Percentiles rank a stretch among this genome's conserved stretches.
phyloP scores from a whole-genome alignment of 1,140 invertebrate genomes.

The Aethina tumida region DNA sequence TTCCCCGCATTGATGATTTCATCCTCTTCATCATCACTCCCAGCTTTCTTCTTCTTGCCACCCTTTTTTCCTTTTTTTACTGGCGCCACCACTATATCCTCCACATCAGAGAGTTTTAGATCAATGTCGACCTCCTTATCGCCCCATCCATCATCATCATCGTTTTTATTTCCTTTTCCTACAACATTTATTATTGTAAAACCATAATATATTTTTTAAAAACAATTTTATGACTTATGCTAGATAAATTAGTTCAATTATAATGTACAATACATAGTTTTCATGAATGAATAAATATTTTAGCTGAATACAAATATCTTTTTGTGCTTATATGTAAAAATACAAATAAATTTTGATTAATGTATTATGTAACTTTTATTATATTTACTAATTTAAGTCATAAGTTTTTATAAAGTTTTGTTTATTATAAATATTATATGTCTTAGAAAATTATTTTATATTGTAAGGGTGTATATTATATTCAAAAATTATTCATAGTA shows the following conservation, averaged over 20 bases:
- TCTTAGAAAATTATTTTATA: no score
- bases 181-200: conserved; percentile 4
- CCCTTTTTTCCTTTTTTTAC: conserved; percentile 25
- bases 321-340: no score
- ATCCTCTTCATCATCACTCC: conserved; percentile 18
- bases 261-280: conserved; percentile 4
- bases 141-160: conserved; percentile 42
- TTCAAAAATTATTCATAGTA: no score
- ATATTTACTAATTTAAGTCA: no score
- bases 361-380: no score
- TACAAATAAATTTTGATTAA: no score
- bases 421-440: no score
- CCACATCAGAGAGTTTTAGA: conserved; percentile 35
- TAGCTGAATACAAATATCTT: background rate
- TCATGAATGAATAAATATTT: background rate
- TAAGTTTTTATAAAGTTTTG: no score
- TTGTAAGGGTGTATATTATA: no score
- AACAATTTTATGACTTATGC: conserved; percentile 3
- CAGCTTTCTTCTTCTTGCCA: conserved; percentile 41
- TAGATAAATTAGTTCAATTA: background rate
- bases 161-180: conserved; percentile 42
- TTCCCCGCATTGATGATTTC: conserved; percentile 8
- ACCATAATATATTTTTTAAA: conserved; percentile 4
- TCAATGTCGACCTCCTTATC: conserved; percentile 39
- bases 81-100: conserved; percentile 15